phyloP scores from a whole-genome alignment of 2,113 vertebrate genomes.

The Tapirus terrestris region DNA sequence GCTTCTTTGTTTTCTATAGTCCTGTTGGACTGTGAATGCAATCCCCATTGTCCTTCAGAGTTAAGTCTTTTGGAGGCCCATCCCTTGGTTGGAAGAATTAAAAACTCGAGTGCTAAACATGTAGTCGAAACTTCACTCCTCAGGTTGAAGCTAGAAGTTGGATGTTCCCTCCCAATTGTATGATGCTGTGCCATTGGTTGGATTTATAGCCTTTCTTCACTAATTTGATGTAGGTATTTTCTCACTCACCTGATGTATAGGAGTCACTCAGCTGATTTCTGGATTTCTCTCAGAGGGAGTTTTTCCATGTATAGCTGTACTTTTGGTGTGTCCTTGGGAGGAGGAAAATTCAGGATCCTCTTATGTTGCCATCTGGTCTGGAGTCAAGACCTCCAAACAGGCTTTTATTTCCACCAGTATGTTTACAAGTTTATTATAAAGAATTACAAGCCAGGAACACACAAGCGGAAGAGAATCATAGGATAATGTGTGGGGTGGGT shows the following conservation, averaged over 20 bases:
- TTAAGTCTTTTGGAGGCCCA: not conserved
- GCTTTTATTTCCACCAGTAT: not conserved
- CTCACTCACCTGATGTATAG: not conserved
- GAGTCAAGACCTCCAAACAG: not conserved
- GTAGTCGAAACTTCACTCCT: not conserved
- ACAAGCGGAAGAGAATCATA: not conserved
- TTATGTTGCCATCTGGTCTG: not conserved
- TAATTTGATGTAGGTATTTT: not conserved
- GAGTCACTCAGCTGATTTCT: not conserved
- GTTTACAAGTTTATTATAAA: not conserved
- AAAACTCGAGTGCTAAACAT: not conserved
- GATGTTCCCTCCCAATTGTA: not conserved
- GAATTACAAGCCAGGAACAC: not conserved
- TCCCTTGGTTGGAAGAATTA: not conserved
- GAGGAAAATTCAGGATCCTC: not conserved
- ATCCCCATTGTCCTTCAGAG: not conserved
- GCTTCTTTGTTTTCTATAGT: too few species aligned
- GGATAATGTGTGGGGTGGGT: too few species aligned
- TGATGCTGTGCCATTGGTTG: not conserved
- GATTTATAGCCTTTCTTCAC: not conserved
- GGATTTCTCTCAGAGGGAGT: not conserved
- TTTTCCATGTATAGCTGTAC: not conserved
- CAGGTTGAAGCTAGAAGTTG: not conserved
- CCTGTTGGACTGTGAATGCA: not conserved
- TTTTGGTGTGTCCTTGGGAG: not conserved